A percentile compares a stretch with the other conserved stretches of the same genome.
phyloP scores from a whole-genome alignment of 2,888 invertebrate species.

The Limnephilus lunatus region DNA sequence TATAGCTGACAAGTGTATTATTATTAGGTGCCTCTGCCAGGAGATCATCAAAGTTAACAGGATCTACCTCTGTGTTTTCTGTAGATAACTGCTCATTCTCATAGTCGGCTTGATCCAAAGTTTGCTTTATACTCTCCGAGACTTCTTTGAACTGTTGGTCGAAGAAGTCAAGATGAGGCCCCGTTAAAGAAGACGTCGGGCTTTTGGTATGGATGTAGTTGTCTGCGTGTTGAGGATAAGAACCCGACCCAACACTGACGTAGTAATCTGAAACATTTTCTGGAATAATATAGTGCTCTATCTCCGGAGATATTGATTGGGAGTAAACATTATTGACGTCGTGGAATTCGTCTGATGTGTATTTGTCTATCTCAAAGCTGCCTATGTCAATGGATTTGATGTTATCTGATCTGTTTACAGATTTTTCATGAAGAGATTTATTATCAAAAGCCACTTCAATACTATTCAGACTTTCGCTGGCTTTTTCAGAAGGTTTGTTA shows the following conservation, averaged over 20 bases:
- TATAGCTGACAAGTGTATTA: conserved; percentile 75
- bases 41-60: conserved; percentile 69
- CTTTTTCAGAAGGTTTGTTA: not conserved
- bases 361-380: conserved; percentile 71
- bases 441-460: not conserved
- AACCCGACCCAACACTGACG: conserved; percentile 58
- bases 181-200: conserved; percentile 73
- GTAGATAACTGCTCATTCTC: conserved; percentile 59
- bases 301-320: conserved; percentile 74
- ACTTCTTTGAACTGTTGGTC: conserved; percentile 77
- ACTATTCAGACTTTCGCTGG: conserved; percentile 22
- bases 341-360: conserved; percentile 76
- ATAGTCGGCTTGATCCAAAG: conserved; percentile 70
- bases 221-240: conserved; percentile 19
- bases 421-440: not conserved
- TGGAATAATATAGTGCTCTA: conserved; percentile 68
- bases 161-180: conserved; percentile 77
- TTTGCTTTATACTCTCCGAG: conserved; percentile 76
- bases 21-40: conserved; percentile 74
- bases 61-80: conserved; percentile 64
- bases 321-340: conserved; percentile 76
- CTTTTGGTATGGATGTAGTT: conserved; percentile 2
- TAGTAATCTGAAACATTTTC: conserved; percentile 66
- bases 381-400: conserved; percentile 69
- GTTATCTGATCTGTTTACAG: conserved; percentile 66